Evolutionary conservation across 2,888 invertebrate genomes (phyloP), one percentile per base, ranked within the genome.

Genomic region (Epistrophe eligans): DNA sequence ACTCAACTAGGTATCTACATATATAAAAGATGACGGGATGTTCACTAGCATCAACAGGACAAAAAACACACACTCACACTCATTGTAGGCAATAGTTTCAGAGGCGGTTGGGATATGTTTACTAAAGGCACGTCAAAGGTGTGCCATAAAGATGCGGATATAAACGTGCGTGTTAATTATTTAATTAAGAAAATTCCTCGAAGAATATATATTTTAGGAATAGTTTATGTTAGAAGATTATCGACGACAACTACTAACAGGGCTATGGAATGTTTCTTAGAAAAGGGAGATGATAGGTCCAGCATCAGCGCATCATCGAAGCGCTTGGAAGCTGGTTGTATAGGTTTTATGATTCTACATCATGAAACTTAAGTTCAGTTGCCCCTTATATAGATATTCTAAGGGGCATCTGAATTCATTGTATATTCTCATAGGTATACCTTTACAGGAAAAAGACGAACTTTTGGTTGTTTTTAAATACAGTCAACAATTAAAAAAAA

Each of bases 101-200:
- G 32, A 15, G 35, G 43, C 48, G 57, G 77, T 50, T 50, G 28
- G 62, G 43, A 50, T 24, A 40, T 79, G 58, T 71, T 76, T 66
- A 58, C 70, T 58, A 58, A 84, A 83, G 73, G 62, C n/a, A 79
- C 74, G 60, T 70, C 80, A 71, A 66, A 84, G 84, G 80, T 81
- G 73, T 81, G 81, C 66, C 81, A 81, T 85, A 81, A 85, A 81
- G 77, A 85, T 81, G 81, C 81, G 84, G 84, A 81, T 85, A 85
- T 73, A 77, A 81, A 85, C 77, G 81, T 81, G 84, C 84, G 81
- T 85, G 84, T 85, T 85, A 85, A 85, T 85, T 85, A 85, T 85
- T 85, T 85, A 85, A 81, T 85, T 85, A 85, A 85, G 72, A 77
- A 81, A 81, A 72, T 77, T 50, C 79, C 15, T 62, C 10, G 28